Evolutionary conservation across 2,113 vertebrate species (phyloP).

Genomic region (Nibea albiflora): DNA sequence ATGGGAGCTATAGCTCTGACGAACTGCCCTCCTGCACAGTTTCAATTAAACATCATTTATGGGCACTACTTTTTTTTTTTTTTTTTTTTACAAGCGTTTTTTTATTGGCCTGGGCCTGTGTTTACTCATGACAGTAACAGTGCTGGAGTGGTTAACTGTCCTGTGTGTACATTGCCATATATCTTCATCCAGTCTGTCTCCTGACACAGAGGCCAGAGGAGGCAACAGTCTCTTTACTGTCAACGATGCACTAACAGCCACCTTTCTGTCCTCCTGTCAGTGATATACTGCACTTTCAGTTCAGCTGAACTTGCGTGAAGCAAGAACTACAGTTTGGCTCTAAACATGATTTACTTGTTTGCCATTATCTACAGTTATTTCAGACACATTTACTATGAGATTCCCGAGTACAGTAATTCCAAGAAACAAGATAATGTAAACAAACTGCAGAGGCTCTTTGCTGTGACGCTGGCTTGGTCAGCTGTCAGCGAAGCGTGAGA

Average conservation of each 20-base stretch:
- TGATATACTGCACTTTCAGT: constrained; percentile 33
- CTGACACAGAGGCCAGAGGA: constrained; percentile 38
- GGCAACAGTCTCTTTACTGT: constrained; percentile 38
- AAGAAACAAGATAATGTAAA: constrained; percentile 9
- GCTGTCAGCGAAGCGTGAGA: not conserved
- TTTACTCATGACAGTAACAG: constrained; percentile 75
- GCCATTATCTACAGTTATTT: not conserved
- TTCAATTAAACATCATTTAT: constrained; percentile 83
- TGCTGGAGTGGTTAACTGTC: constrained; percentile 54
- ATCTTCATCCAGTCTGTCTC: constrained; percentile 64
- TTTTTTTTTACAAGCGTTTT: constrained; percentile 62
- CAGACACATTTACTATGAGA: not conserved
- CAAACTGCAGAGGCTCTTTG: not conserved
- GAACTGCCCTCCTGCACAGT: constrained; percentile 73
- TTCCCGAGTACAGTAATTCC: not conserved
- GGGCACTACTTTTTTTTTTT: constrained; percentile 45
- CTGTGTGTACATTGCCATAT: constrained; percentile 57
- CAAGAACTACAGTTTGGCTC: constrained; percentile 23
- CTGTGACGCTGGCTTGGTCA: constrained; percentile 8
- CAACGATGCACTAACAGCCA: constrained; percentile 7
- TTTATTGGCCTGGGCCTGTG: constrained; percentile 73
- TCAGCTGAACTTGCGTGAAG: constrained; percentile 4
- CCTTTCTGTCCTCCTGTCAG: constrained; percentile 50
- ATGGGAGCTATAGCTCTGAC: constrained; percentile 57
- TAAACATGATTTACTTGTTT: constrained; percentile 25